Evolutionary conservation across 2,797 vertebrate genomes (phyloP).

Genomic region (Kryptolebias ocellatus): DNA sequence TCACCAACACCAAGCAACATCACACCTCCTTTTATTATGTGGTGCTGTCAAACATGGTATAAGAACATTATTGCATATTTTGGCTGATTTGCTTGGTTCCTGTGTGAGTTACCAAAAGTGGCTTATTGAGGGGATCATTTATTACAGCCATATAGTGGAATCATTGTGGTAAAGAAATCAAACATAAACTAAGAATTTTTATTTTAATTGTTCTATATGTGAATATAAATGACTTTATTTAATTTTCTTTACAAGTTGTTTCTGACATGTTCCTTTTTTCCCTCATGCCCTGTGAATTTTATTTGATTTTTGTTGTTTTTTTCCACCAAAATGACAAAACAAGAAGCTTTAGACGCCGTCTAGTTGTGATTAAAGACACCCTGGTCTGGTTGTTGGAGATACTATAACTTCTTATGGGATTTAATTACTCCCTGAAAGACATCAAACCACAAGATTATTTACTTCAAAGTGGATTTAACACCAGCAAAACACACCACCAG

Average conservation of each 20-base stretch:
- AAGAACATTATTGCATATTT: no score
- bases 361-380: conserved; percentile 75
- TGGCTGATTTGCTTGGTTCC: neutral
- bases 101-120: neutral
- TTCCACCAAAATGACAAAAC: conserved; percentile 62
- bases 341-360: conserved; percentile 63
- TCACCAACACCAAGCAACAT: no score
- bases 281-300: conserved; percentile 50
- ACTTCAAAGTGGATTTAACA: conserved; percentile 72
- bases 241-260: conserved; percentile 31
- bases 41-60: no score
- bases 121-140: neutral
- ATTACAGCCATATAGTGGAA: neutral
- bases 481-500: conserved; percentile 54
- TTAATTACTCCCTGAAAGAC: conserved; percentile 67
- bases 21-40: no score
- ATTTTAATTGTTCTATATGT: conserved; percentile 28
- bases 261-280: conserved; percentile 40
- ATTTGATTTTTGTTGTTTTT: conserved; percentile 70
- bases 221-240: conserved; percentile 14
- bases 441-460: conserved; percentile 53
- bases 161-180: neutral
- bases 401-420: conserved; percentile 78
- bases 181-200: neutral
- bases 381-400: conserved; percentile 79